A percentile compares a stretch with the other conserved stretches of the same genome.
These are phyloP conservation scores for Leucozona laternaria DNA, from an alignment of 2,888 invertebrate genomes.

Conservation along the genomic window DNA sequence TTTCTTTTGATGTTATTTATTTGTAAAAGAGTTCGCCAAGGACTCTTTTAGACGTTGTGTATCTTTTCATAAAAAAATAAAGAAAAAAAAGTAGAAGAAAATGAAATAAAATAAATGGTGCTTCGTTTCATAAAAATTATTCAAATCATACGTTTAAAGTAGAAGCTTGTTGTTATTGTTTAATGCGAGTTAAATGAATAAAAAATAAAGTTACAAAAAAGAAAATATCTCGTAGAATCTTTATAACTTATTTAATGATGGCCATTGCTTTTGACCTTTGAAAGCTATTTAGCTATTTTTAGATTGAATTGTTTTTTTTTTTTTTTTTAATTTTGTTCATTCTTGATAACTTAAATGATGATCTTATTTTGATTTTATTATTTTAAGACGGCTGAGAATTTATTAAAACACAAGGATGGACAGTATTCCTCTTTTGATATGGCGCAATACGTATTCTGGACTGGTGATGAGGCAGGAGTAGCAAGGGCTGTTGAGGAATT, in stretches of 20 bases:
- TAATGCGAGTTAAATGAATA: slow-evolving; percentile 44
- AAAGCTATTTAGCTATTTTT: neutral
- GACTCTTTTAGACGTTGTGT: slow-evolving; percentile 9
- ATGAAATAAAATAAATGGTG: slow-evolving; percentile 8
- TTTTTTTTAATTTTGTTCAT: slow-evolving; percentile 11
- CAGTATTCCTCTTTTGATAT: slow-evolving; percentile 91
- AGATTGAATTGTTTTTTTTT: too few relatives aligned
- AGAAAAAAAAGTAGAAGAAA: too few relatives aligned
- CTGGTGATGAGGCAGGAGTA: slow-evolving; percentile 91
- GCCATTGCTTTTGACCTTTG: slow-evolving; percentile 39
- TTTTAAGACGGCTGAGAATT: slow-evolving; percentile 84
- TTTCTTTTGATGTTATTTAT: slow-evolving; percentile 3
- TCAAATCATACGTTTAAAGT: slow-evolving; percentile 33
- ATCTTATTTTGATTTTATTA: slow-evolving; percentile 1
- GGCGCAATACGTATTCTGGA: slow-evolving; percentile 93
- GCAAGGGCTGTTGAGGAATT: slow-evolving; percentile 91
- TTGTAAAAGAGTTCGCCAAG: slow-evolving; percentile 17
- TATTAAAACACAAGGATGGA: slow-evolving; percentile 85
- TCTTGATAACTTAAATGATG: neutral
- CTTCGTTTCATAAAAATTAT: slow-evolving; percentile 24
- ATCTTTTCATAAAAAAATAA: slow-evolving; percentile 23
- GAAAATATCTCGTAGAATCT: slow-evolving; percentile 9
- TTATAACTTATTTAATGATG: neutral
- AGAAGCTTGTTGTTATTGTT: slow-evolving; percentile 68
- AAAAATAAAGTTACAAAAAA: neutral